Conservation (phyloP, 2,113 vertebrate genomes). For the Macquaria ambigua region DNA sequence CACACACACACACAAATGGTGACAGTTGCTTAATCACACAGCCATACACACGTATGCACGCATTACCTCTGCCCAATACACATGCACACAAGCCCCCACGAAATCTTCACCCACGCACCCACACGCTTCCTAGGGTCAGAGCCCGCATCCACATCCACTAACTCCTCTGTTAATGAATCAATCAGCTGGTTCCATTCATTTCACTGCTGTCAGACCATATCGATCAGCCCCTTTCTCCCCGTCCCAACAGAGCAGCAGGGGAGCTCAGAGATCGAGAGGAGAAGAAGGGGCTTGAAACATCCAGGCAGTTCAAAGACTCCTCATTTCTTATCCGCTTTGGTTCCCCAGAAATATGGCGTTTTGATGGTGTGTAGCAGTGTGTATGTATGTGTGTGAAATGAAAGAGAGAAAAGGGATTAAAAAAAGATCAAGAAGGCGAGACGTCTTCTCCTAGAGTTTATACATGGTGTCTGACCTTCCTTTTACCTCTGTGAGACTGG, state of each 20-base stretch:
- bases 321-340: conserved; percentile 59
- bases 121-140: conserved; percentile 53
- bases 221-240: conserved; percentile 70
- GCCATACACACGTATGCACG: conserved; percentile 48
- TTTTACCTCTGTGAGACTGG: conserved; percentile 41
- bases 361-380: conserved; percentile 48
- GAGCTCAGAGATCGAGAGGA: conserved; percentile 44
- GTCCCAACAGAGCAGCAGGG: conserved; percentile 66
- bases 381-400: conserved; percentile 47
- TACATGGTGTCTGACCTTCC: conserved; percentile 54
- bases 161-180: conserved; percentile 77
- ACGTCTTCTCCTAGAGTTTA: conserved; percentile 38
- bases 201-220: conserved; percentile 78
- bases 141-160: conserved; percentile 48
- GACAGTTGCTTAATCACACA: conserved; percentile 64
- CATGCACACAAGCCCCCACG: conserved; percentile 29
- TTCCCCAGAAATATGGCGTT: conserved; percentile 60
- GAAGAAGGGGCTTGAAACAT: conserved; percentile 60
- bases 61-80: conserved; percentile 50
- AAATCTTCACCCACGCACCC: conserved; percentile 35
- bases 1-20: conserved; percentile 39
- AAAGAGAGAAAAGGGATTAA: conserved; percentile 56
- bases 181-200: conserved; percentile 79
- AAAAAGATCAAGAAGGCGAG: conserved; percentile 64
- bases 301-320: conserved; percentile 73